Base-by-base conservation (phyloP, 2,113 vertebrate species). In the Takifugu bimaculatus region DNA sequence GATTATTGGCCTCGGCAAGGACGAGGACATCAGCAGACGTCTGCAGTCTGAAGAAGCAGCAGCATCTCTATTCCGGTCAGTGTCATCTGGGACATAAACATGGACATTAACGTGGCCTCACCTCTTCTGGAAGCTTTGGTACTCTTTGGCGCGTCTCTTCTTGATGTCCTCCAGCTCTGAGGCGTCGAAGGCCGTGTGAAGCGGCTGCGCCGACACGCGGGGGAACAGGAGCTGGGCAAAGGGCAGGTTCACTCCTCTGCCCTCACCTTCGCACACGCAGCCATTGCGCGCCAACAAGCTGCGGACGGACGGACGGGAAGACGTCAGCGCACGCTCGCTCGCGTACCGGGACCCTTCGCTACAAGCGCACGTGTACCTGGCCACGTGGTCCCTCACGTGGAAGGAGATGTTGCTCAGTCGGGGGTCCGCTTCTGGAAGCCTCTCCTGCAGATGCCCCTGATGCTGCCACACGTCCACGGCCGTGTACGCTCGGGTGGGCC, bases 1-100 rank as follows among this genome's bases (percentile, higher is more conserved):
- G 95, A 59, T 74, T 94, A 83, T 97, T 96, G 55, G 94, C 93
- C 57, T 92, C 89, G 27, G 93, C 93, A 47, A 96, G 80, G 26
- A 96, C 88, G 56, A 97, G 88, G 26, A 86, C 79, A 65, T 96
- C 92, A 27, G 90, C 88, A 11, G 92, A 85, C 1, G 90, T 90
- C 52, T 88, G 89, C 51, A 82, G 88, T 80, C 95, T 96, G 58
- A 52, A 45, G 13, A 13, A 47, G 45, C 2, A 47, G 14, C 2
- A 48, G n/a, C 2, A n/a, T n/a, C 45, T 39, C 7, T 39, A 3
- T 39, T 32, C 29, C 7, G 2, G 2, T 32, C 29, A 32, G 29
- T 29, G 28, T 29, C 28, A 29, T 29, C 28, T 29, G 3, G 32
- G 32, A 20, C 13, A 26, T 12, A 52, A 26, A 5, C 15, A 26